phyloP scores from a whole-genome alignment of 2,113 vertebrate genomes.

The Acanthisitta chloris region DNA sequence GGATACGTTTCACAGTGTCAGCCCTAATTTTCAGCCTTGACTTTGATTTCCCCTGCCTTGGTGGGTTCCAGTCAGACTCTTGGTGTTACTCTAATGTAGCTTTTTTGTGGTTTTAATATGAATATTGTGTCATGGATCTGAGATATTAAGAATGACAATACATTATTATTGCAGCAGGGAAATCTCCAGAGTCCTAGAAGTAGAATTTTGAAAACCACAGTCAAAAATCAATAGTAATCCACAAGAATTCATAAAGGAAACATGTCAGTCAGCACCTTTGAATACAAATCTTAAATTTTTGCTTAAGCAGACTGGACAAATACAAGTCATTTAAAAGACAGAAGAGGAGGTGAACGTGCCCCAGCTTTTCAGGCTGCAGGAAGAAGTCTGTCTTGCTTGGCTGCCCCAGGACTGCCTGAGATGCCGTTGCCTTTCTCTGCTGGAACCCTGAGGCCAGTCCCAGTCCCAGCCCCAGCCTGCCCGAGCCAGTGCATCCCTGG shows the following conservation, averaged over 20 bases:
- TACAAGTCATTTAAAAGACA: slow-evolving; percentile 27
- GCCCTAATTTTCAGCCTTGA: slow-evolving; percentile 49
- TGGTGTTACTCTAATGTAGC: slow-evolving; percentile 44
- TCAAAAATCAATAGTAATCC: slow-evolving; percentile 86
- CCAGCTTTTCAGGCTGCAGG: background rate
- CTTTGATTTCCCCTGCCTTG: slow-evolving; percentile 50
- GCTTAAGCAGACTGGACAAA: slow-evolving; percentile 62
- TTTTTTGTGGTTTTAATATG: slow-evolving; percentile 70
- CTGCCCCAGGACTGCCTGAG: background rate
- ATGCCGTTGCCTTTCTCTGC: background rate
- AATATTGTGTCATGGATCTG: slow-evolving; percentile 80
- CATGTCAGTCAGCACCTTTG: slow-evolving; percentile 69
- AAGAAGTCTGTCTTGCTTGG: background rate
- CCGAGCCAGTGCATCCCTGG: background rate
- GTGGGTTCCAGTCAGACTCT: slow-evolving; percentile 24
- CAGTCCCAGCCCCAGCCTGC: background rate
- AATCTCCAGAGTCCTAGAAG: slow-evolving; percentile 75
- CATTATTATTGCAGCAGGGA: slow-evolving; percentile 79
- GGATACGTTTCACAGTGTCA: slow-evolving; percentile 52
- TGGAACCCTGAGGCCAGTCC: fast-evolving
- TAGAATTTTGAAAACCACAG: slow-evolving; percentile 79
- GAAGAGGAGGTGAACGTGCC: background rate
- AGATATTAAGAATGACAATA: slow-evolving; percentile 88
- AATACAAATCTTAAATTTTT: slow-evolving; percentile 68
- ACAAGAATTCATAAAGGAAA: slow-evolving; percentile 81